Conservation (phyloP, 2,113 vertebrate genomes). For the Tricholaema leucomelas region DNA sequence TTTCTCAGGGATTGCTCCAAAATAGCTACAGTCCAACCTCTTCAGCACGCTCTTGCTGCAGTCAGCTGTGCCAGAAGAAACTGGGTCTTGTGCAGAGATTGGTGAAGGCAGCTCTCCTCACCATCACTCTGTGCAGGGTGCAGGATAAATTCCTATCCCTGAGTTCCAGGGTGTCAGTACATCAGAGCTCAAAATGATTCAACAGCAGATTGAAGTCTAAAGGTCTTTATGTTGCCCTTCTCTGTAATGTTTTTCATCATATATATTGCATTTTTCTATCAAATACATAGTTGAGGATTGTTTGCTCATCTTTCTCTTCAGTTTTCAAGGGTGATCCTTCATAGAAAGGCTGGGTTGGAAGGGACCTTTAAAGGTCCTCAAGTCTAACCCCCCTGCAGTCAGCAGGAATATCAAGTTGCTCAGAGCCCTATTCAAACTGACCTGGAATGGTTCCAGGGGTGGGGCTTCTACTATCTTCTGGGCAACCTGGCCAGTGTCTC, state of each 20-base stretch:
- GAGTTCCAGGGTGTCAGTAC: neutral
- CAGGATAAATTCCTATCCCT: neutral
- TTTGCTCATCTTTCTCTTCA: neutral
- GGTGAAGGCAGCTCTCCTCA: slow-evolving; percentile 21
- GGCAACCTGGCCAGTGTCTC: neutral
- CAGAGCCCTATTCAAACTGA: neutral
- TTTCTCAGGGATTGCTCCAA: slow-evolving; percentile 53
- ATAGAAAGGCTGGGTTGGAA: neutral
- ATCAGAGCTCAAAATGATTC: neutral
- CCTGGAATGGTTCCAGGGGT: neutral
- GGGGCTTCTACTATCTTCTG: neutral
- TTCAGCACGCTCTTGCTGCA: neutral
- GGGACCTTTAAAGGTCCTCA: neutral
- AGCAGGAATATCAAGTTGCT: neutral
- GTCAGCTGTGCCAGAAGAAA: slow-evolving; percentile 17
- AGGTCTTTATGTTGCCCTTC: neutral
- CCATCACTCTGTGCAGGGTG: rapidly evolving
- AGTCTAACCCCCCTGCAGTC: neutral
- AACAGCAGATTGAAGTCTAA: neutral
- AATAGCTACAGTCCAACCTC: slow-evolving; percentile 35
- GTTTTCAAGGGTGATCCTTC: neutral
- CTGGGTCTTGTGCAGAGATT: slow-evolving; percentile 13
- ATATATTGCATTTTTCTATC: neutral
- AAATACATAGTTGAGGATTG: neutral
- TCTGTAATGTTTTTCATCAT: neutral